These are phyloP conservation scores for Lepas anatifera DNA, from an alignment of 2,888 invertebrate species.

Conservation along the genomic window DNA sequence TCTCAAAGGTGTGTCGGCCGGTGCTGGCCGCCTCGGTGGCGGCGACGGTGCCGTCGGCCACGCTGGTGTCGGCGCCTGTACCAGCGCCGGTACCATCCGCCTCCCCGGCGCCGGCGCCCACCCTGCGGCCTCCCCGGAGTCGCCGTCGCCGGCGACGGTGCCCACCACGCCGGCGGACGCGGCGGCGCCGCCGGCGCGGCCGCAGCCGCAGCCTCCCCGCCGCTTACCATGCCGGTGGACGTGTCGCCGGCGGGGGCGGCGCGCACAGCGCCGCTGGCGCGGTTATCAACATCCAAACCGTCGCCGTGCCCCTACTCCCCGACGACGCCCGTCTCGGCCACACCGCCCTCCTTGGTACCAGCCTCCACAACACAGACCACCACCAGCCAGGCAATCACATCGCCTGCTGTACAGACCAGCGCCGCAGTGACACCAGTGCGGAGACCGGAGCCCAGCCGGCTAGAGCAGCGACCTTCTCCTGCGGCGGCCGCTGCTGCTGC, in stretches of 20 bases:
- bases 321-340: constrained; percentile 17
- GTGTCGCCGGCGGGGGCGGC: constrained; percentile 2
- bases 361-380: too few species aligned
- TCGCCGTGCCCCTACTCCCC: background rate
- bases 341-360: too few species aligned
- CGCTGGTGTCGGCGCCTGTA: constrained; percentile 33
- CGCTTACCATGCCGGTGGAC: background rate
- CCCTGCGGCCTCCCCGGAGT: background rate
- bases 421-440: background rate
- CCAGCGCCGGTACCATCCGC: constrained; percentile 36
- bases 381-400: too few species aligned
- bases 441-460: background rate
- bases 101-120: constrained; percentile 24
- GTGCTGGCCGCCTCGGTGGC: too few species aligned
- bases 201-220: background rate
- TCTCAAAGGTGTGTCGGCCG: background rate
- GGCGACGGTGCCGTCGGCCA: constrained; percentile 13
- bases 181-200: background rate
- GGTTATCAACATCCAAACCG: background rate
- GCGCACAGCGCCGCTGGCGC: background rate
- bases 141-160: background rate
- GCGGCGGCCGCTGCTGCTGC: constrained; percentile 21
- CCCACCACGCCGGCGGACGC: background rate
- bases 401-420: background rate
- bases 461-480: constrained; percentile 19